Conservation (phyloP, 2,113 vertebrate species). For the Forbesichthys agassizii region DNA sequence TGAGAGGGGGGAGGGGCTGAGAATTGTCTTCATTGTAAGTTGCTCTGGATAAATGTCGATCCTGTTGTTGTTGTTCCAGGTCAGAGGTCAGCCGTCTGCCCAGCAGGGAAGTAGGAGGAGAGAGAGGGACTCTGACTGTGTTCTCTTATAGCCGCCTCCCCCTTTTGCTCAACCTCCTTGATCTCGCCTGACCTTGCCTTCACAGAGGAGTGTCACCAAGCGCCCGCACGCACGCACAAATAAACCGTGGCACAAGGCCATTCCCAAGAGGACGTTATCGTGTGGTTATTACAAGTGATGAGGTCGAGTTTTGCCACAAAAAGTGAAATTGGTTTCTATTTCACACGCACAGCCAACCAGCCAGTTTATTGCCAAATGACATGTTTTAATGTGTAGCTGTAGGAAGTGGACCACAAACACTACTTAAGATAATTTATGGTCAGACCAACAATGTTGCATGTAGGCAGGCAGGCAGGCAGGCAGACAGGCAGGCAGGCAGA, state of each 20-base stretch:
- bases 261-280: not conserved
- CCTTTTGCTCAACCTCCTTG: slow-evolving; percentile 5
- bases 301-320: not conserved
- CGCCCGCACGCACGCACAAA: slow-evolving; percentile 11
- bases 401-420: not conserved
- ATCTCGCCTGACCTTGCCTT: not conserved
- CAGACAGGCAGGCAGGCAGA: not conserved
- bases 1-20: no score
- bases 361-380: slow-evolving; percentile 50
- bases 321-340: not conserved
- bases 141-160: slow-evolving; percentile 64
- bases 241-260: not conserved
- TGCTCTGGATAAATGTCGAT: not conserved
- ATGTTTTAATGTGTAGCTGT: not conserved
- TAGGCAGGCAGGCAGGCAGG: not conserved
- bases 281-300: not conserved
- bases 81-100: slow-evolving; percentile 65
- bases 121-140: slow-evolving; percentile 83
- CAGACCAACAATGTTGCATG: not conserved
- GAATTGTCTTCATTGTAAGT: not conserved
- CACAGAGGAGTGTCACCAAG: not conserved
- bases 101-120: slow-evolving; percentile 69
- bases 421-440: not conserved
- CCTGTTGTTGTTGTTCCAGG: slow-evolving; percentile 62
- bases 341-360: not conserved